Evolutionary conservation across 1,140 invertebrate species (phyloP), one percentile per base, ranked within the genome.

Genomic region (Drosophila grimshawi): DNA sequence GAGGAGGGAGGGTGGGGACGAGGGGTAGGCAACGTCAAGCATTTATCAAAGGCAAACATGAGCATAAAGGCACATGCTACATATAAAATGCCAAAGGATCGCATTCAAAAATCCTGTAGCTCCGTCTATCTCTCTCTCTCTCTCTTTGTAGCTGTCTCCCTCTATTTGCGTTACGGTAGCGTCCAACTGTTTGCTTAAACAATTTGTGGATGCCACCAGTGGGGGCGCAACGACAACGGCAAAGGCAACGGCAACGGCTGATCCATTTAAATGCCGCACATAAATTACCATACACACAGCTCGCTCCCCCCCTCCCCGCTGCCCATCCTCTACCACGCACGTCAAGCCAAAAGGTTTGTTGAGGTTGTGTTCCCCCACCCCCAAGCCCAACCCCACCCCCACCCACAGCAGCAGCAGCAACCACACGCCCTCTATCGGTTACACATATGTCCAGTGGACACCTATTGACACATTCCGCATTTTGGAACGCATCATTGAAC

Each of bases 211-310:
- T 71, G 66, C 69, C 65, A 11, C 37, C 27, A 60, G 35, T 39
- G 43, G 19, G 59, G 6, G 32, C 43, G 8, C 39, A 8, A 1
- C 4, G 53, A 5, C 7, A 29, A 32, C 2, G 8, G 10, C 4
- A 11, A 3, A 45, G 46, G 67, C 37, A 10, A 33, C 49, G 51
- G 55, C 41, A 8, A 51, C 61, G 48, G 71, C 55, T 68, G 76
- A 88, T 80, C 79, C 77, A 88, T 89, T 89, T 85, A 89, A 88
- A 88, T 88, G 82, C 85, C 85, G 70, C 80, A 83, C 83, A 88
- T 88, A 88, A 88, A 88, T 88, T 89, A 88, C 86, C 80, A 75
- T 69, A 70, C 51, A 60, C 56, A 53, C 19, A 19, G 19, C 19
- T 19, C 19, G 2, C 19, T 19, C 19, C 19, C 19, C 19, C 19